phyloP scores from a whole-genome alignment of 2,113 vertebrate genomes.

The Phoenicopterus ruber region DNA sequence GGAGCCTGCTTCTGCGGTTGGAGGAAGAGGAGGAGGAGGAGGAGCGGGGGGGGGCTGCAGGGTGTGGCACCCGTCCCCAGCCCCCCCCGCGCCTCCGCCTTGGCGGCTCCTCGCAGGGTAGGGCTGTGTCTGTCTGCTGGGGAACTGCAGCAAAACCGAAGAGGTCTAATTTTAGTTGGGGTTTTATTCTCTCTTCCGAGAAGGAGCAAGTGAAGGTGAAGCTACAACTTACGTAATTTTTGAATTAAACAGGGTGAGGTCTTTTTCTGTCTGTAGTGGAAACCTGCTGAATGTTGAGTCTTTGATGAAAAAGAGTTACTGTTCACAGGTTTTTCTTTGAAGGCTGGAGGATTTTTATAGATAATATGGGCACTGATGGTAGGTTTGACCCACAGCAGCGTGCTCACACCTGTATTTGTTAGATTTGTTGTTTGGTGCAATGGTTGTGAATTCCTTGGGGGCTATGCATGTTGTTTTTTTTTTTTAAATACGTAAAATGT shows the following conservation, averaged over 20 bases:
- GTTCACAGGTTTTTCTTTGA: not conserved
- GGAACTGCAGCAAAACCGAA: constrained; percentile 34
- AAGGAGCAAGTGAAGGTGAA: constrained; percentile 17
- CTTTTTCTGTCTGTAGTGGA: not conserved
- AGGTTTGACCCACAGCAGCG: not conserved
- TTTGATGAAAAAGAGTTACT: not conserved
- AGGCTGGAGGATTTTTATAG: not conserved
- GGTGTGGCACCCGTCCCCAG: constrained; percentile 71
- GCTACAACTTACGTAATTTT: not conserved
- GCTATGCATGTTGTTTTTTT: not conserved
- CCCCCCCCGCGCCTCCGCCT: not conserved
- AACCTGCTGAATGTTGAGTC: not conserved
- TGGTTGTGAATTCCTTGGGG: not conserved
- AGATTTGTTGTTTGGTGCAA: not conserved
- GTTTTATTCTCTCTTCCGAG: not conserved
- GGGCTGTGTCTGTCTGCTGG: constrained; percentile 8
- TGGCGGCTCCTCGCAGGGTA: not conserved
- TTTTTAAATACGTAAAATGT: not conserved
- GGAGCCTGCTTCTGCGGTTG: not conserved
- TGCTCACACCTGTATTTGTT: not conserved
- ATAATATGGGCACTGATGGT: not conserved
- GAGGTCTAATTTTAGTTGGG: not conserved
- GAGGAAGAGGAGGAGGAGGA: constrained; percentile 9
- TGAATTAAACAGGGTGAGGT: not conserved
- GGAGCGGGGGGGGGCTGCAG: constrained; percentile 31